phyloP scores from a whole-genome alignment of 2,888 invertebrate genomes.

The Sialis fuliginosa region DNA sequence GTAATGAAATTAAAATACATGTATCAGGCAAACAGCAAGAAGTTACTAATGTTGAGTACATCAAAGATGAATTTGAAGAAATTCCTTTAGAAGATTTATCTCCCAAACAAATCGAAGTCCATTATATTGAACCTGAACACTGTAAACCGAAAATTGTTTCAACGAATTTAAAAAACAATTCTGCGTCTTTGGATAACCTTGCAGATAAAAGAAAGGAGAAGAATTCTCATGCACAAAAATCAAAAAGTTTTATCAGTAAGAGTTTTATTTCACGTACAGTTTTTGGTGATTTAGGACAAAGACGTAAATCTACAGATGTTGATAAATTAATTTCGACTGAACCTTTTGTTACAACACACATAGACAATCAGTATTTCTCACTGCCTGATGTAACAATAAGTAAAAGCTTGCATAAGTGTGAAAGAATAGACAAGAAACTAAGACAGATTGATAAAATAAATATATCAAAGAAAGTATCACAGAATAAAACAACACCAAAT shows the following conservation, averaged over 20 bases:
- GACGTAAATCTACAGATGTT: background rate
- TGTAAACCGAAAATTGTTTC: conserved; percentile 4
- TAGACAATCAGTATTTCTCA: conserved; percentile 52
- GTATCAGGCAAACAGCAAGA: background rate
- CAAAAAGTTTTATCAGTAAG: conserved; percentile 4
- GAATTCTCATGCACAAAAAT: conserved; percentile 4
- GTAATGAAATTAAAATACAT: background rate
- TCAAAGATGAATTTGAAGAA: background rate
- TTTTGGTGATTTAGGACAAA: background rate
- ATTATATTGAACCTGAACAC: conserved; percentile 2
- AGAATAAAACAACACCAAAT: conserved; percentile 9
- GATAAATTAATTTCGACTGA: conserved; percentile 13
- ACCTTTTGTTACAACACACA: conserved; percentile 21
- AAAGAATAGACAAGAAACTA: conserved; percentile 51
- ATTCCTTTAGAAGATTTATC: conserved; percentile 1
- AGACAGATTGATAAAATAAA: conserved; percentile 25
- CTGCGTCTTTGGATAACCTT: background rate
- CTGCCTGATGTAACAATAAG: conserved; percentile 52
- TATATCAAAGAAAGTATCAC: conserved; percentile 6
- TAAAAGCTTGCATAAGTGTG: conserved; percentile 49
- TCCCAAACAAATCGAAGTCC: background rate
- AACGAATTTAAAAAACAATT: conserved; percentile 6
- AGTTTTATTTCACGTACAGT: conserved; percentile 1
- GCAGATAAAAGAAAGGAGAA: background rate
- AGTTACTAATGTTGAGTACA: background rate